These are phyloP conservation scores for Thecophora atra DNA, from an alignment of 2,888 invertebrate genomes.

Conservation along the genomic window DNA sequence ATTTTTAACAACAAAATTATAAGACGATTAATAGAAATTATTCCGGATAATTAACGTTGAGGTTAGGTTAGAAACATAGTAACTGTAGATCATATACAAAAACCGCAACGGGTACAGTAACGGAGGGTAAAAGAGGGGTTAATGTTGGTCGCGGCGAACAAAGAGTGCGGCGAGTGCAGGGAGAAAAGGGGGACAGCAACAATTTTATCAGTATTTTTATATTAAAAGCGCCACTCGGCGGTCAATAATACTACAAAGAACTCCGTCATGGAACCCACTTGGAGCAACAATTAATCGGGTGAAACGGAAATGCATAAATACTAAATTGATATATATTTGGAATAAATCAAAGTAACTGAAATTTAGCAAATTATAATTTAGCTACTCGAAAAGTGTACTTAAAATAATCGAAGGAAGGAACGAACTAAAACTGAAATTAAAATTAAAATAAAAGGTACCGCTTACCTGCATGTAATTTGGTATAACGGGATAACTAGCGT, in stretches of 20 bases:
- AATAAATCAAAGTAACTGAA: slow-evolving; percentile 19
- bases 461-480: slow-evolving; percentile 68
- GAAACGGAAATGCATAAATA: slow-evolving; percentile 16
- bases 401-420: slow-evolving; percentile 35
- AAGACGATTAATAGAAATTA: too few species aligned
- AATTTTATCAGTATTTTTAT: slow-evolving; percentile 17
- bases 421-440: slow-evolving; percentile 35
- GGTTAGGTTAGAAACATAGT: too few species aligned
- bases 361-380: not conserved
- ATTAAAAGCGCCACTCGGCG: slow-evolving; percentile 6
- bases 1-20: too few species aligned
- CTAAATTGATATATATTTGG: slow-evolving; percentile 17
- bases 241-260: not conserved
- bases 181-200: not conserved
- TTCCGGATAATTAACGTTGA: too few species aligned
- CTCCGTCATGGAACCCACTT: not conserved
- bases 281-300: slow-evolving; percentile 30
- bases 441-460: slow-evolving; percentile 43
- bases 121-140: not conserved
- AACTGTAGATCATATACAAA: too few species aligned
- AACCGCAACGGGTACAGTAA: too few species aligned
- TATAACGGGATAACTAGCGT: slow-evolving; percentile 67
- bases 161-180: not conserved
- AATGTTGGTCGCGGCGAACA: not conserved
- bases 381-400: slow-evolving; percentile 9